Evolutionary conservation across 2,113 vertebrate genomes (phyloP), one percentile per base, ranked within the genome.

Genomic region (Oreamnos americanus): DNA sequence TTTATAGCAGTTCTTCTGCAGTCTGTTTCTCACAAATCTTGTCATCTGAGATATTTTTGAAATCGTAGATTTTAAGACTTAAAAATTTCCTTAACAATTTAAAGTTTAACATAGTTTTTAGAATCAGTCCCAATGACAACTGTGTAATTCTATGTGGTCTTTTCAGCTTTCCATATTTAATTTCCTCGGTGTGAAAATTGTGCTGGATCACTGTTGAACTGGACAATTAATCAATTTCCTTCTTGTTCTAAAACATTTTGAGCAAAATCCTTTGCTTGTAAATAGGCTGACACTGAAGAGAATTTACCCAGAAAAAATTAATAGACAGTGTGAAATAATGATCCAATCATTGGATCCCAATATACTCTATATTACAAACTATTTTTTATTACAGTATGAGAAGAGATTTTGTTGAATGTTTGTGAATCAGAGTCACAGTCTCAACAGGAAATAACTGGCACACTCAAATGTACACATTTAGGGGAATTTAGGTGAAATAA

Each of bases 181-280:
- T 53, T 96, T 82, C n/a, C 17, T 91, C 25, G 6, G 1, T 79
- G 25, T 90, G 62, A 93, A 94, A 95, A 74, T 57, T 81, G 17
- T 58, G 64, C 36, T 74, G 47, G 7, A 92, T 87, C n/a, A 84
- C 28, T 17, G 9, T 91, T 82, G 45, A 14, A 78, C 19, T 93
- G 8, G 53, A 43, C 91, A 36, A 82, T 94, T 74, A 90, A 90
- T 83, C 45, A 90, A 82, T 96, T 95, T 81, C n/a, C 58, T 78
- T 93, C 13, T 45, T 90, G 13, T 39, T 91, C 78, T 93, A 94
- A 83, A 93, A 71, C 25, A 57, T 64, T 82, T 64, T 47, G 23
- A 19, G 71, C 84, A 81, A 84, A 55, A 64, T 19, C 14, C 5
- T n/a, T n/a, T 74, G 19, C 36, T 71, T 93, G 30, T 94, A 94